Base-by-base conservation (phyloP, 2,888 invertebrate genomes). In the Cyrtodaria siliqua region DNA sequence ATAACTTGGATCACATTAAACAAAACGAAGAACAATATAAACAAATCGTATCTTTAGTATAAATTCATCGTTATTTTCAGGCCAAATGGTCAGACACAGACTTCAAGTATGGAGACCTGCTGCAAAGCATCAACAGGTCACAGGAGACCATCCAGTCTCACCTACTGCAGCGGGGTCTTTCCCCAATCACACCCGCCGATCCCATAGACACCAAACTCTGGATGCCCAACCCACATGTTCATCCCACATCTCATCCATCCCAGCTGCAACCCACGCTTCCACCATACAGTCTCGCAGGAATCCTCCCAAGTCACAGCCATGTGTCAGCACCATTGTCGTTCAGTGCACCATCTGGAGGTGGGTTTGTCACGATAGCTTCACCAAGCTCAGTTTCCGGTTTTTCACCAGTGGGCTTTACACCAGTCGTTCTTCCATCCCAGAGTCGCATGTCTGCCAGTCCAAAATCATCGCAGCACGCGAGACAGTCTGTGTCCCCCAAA, bases 161-260 rank as follows among this genome's bases (percentile, higher is more conserved):
- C n/a, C 26, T 72, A 18, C 23, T 81, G 16, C 80, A 81, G 40
- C 49, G 74, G n/a, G 78, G 78, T 0, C 42, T 81, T 27, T 81
- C 81, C n/a, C 81, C 81, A 3, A 81, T 81, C 24, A 81, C 81
- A 20, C 81, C 81, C 14, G 56, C 72, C n/a, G 81, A 81, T 12
- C 68, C 67, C 1, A 33, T 38, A n/a, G 63, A 52, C 2, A 55
- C 57, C 14, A 74, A 49, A 33, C 55, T 67, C 24, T 77, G 77
- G 74, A 16, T 20, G 4, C 33, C 38, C 24, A 52, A 61, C 29
- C 57, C 44, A 16, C 12, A 14, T 6, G 12, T 27, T 27, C 60
- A 44, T 2, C 24, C n/a, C 18, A 26, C 14, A 23, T n/a, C n/a
- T 8, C 4, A 33, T 4, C 33, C 44, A 16, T 16, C 44, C 44